A percentile compares a stretch with the other conserved stretches of the same genome.
Evolutionary conservation across 2,113 vertebrate genomes (phyloP).

Genomic region (Nesoenas mayeri): DNA sequence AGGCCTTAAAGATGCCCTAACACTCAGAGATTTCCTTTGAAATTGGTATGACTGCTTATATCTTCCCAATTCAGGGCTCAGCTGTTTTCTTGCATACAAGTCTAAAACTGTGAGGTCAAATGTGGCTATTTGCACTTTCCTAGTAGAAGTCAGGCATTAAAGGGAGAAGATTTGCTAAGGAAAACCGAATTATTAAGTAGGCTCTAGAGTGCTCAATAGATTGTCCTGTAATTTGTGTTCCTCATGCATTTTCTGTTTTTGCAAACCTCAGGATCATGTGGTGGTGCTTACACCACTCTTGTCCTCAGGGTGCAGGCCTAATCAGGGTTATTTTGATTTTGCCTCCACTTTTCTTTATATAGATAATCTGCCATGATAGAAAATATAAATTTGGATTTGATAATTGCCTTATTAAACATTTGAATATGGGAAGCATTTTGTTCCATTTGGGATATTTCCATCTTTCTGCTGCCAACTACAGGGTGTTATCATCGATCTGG

Average conservation of each 20-base stretch:
- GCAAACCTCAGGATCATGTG: fast-evolving
- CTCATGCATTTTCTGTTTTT: background rate
- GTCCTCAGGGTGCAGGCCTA: background rate
- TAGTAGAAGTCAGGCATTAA: background rate
- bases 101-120: background rate
- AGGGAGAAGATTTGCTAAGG: background rate
- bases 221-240: background rate
- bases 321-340: background rate
- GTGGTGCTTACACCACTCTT: background rate
- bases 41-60: background rate
- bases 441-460: conserved; percentile 12
- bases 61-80: background rate
- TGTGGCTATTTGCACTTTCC: fast-evolving
- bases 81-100: background rate
- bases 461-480: background rate
- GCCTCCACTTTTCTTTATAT: background rate
- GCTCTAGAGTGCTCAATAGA: background rate
- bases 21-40: background rate
- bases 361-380: background rate
- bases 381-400: background rate
- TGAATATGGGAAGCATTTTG: conserved; percentile 15
- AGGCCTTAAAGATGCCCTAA: background rate
- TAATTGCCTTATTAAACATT: conserved; percentile 38
- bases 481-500: background rate
- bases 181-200: background rate